A percentile compares a stretch with the other conserved stretches of the same genome.
phyloP scores from a whole-genome alignment of 1,140 invertebrate species.

The Ericerus pela region DNA sequence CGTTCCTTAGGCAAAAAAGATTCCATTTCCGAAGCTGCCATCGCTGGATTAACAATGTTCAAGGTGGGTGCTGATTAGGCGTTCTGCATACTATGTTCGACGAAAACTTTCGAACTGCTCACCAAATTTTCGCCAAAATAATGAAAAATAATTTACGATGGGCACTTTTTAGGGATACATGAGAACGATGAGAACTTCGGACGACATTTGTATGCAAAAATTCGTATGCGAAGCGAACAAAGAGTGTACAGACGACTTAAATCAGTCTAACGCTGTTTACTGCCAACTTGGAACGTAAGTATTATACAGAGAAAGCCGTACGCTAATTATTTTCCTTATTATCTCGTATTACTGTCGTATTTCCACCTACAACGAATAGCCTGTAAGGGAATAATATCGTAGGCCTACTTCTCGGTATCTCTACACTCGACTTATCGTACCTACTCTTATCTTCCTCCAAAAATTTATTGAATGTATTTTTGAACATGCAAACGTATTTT shows the following conservation, averaged over 20 bases:
- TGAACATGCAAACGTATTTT: too few species aligned
- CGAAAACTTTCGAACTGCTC: too few species aligned
- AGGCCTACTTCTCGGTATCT: too few species aligned
- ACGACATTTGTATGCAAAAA: slow-evolving; percentile 63
- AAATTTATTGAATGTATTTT: too few species aligned
- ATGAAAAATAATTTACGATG: too few species aligned
- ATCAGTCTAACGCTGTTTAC: slow-evolving; percentile 66
- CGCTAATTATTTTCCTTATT: not conserved
- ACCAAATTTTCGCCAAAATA: too few species aligned
- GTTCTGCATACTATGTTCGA: too few species aligned
- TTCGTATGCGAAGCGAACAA: slow-evolving; percentile 76
- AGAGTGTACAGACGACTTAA: slow-evolving; percentile 65
- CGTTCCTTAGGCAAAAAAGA: slow-evolving; percentile 68
- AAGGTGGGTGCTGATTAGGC: slow-evolving; percentile 40
- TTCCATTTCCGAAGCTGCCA: slow-evolving; percentile 66
- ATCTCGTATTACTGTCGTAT: not conserved
- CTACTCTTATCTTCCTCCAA: too few species aligned
- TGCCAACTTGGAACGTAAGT: slow-evolving; percentile 87
- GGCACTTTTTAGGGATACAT: slow-evolving; percentile 53
- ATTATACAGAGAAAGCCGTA: not conserved
- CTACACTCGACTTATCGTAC: too few species aligned
- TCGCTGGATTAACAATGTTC: slow-evolving; percentile 68
- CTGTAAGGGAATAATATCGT: too few species aligned
- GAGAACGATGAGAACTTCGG: slow-evolving; percentile 58
- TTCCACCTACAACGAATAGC: too few species aligned